These are phyloP conservation scores for Poeciliopsis infans DNA, from an alignment of 2,797 vertebrate species.

Conservation along the genomic window DNA sequence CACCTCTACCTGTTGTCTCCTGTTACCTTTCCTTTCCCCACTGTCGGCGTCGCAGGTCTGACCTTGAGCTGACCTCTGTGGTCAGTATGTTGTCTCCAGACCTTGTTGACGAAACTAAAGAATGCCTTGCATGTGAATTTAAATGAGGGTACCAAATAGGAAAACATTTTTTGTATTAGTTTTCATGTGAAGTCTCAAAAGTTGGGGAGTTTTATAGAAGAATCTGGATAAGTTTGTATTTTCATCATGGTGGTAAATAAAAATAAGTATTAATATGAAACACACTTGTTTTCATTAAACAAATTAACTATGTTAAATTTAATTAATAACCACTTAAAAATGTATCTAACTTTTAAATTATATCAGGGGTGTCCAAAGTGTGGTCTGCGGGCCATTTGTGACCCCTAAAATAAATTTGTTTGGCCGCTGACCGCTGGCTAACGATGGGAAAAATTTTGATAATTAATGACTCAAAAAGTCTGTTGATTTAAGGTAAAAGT, in stretches of 20 bases:
- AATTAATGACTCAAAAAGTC: no score
- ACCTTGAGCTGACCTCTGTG: slow-evolving; percentile 55
- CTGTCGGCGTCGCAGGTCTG: slow-evolving; percentile 51
- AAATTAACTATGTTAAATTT: no score
- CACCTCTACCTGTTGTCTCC: slow-evolving; percentile 66
- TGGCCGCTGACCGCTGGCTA: no score
- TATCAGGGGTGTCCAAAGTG: no score
- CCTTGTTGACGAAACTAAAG: slow-evolving; percentile 2
- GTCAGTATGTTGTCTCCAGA: slow-evolving; percentile 25
- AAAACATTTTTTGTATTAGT: neutral
- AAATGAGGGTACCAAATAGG: neutral
- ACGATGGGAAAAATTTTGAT: no score
- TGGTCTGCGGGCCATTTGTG: no score
- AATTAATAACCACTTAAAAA: neutral
- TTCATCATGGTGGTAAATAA: neutral
- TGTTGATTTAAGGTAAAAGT: no score
- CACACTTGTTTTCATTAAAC: no score
- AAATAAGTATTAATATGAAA: no score
- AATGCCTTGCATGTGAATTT: slow-evolving; percentile 11
- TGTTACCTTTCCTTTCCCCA: slow-evolving; percentile 54
- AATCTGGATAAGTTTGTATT: neutral
- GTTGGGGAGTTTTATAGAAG: neutral
- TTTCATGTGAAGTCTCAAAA: neutral
- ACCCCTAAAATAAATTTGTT: no score
- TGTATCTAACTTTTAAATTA: neutral